A percentile compares a stretch with the other conserved stretches of the same genome.
These are phyloP conservation scores for Phylloscopus whistleri DNA, from an alignment of 2,113 vertebrate species.

Conservation along the genomic window DNA sequence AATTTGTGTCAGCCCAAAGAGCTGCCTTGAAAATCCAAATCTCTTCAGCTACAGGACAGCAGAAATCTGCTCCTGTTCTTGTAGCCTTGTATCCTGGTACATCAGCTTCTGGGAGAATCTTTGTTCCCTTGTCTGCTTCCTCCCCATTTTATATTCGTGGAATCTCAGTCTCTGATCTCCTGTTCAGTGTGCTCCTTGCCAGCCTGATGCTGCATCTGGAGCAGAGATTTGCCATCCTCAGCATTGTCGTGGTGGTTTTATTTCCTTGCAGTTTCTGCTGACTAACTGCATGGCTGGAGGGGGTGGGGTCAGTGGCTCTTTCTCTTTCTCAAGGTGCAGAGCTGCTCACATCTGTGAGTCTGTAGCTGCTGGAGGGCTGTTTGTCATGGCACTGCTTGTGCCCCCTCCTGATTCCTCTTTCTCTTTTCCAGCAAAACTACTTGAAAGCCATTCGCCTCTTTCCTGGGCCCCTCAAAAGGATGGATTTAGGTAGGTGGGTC, in stretches of 20 bases:
- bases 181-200: background rate
- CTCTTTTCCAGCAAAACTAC: slow-evolving; percentile 68
- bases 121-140: background rate
- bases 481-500: slow-evolving; percentile 70
- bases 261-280: background rate
- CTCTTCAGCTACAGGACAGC: background rate
- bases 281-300: background rate
- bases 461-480: slow-evolving; percentile 74
- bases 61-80: background rate
- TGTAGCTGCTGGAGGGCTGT: background rate
- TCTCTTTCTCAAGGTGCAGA: background rate
- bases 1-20: background rate
- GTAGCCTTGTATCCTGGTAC: background rate
- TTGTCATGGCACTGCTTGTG: fast-evolving
- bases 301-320: background rate
- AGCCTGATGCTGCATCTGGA: fast-evolving
- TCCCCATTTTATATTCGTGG: background rate
- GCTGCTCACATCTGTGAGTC: background rate
- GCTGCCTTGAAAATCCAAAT: background rate
- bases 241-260: background rate
- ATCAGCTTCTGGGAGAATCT: background rate
- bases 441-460: slow-evolving; percentile 75
- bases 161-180: background rate
- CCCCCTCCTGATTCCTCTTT: background rate
- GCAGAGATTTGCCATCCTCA: background rate